A percentile compares a stretch with the other conserved stretches of the same genome.
These are phyloP conservation scores for Apantesis nais DNA, from an alignment of 2,888 invertebrate species.

Conservation along the genomic window DNA sequence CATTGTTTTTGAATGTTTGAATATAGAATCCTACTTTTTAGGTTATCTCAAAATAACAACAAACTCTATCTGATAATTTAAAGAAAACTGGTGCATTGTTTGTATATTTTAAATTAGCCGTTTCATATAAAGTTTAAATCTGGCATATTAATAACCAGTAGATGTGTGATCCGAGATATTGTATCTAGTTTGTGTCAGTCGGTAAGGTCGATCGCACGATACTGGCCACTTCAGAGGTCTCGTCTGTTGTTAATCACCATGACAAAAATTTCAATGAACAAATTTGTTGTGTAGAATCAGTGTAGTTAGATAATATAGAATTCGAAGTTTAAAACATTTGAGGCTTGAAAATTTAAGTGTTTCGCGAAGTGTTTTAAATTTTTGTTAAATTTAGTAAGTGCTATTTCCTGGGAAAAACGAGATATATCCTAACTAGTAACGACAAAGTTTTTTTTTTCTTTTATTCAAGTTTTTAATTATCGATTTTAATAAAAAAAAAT, in stretches of 20 bases:
- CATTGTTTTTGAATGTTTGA: background rate
- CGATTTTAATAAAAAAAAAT: background rate
- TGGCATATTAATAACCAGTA: background rate
- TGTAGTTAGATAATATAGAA: background rate
- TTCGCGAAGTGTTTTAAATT: background rate
- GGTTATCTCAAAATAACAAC: background rate
- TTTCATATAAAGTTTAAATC: background rate
- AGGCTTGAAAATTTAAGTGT: background rate
- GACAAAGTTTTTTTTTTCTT: background rate
- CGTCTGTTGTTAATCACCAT: background rate
- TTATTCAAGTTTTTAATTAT: background rate
- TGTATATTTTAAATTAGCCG: background rate
- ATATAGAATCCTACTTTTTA: background rate
- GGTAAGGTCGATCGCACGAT: constrained; percentile 27
- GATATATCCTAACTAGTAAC: background rate
- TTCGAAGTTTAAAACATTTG: background rate
- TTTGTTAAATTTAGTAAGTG: background rate
- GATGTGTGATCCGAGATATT: constrained; percentile 1
- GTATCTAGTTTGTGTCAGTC: constrained; percentile 31
- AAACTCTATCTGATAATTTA: background rate
- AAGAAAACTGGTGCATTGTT: background rate
- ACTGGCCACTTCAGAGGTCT: constrained; percentile 6
- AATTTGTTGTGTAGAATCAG: background rate
- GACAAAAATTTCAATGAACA: background rate
- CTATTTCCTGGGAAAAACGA: background rate